Percentiles rank a stretch among this genome's conserved stretches.
phyloP scores from a whole-genome alignment of 1,140 invertebrate species.

The Drosophila parabipectinata region DNA sequence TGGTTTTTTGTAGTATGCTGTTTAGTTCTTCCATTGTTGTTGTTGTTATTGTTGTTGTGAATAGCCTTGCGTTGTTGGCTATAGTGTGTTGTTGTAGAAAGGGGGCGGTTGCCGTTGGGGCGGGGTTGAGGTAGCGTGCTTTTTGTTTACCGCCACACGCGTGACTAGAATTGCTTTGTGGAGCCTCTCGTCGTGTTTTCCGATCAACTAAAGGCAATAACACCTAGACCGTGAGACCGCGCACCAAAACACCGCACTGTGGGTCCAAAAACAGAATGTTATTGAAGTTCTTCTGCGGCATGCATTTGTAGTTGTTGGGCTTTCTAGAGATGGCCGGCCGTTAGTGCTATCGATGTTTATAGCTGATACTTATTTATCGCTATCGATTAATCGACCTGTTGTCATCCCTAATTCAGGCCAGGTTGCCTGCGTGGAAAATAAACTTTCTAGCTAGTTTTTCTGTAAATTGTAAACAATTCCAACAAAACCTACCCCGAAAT shows the following conservation, averaged over 20 bases:
- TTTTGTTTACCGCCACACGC: constrained; percentile 35
- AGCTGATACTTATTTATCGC: neutral
- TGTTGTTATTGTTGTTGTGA: constrained; percentile 30
- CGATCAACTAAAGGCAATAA: neutral
- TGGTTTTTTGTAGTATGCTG: constrained; percentile 78
- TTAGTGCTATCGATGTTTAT: neutral
- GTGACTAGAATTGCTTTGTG: constrained; percentile 64
- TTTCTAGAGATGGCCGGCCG: neutral
- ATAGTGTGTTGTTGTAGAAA: constrained; percentile 9
- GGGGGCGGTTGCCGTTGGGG: constrained; percentile 13
- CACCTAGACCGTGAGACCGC: constrained; percentile 12
- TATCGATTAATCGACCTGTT: constrained; percentile 11
- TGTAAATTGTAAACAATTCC: constrained; percentile 5
- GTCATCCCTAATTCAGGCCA: constrained; percentile 47
- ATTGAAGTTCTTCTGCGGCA: constrained; percentile 23
- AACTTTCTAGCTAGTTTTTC: constrained; percentile 26
- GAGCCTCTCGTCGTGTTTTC: neutral
- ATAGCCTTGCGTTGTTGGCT: constrained; percentile 42
- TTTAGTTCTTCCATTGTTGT: constrained; percentile 80
- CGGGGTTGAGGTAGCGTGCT: constrained; percentile 15
- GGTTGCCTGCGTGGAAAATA: constrained; percentile 74
- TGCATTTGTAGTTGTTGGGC: constrained; percentile 9
- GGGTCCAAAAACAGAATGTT: constrained; percentile 44
- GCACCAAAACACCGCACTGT: constrained; percentile 25
- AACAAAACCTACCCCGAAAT: constrained; percentile 5